Conservation (phyloP, 2,888 invertebrate species). For the Malthinus flaveolus region DNA sequence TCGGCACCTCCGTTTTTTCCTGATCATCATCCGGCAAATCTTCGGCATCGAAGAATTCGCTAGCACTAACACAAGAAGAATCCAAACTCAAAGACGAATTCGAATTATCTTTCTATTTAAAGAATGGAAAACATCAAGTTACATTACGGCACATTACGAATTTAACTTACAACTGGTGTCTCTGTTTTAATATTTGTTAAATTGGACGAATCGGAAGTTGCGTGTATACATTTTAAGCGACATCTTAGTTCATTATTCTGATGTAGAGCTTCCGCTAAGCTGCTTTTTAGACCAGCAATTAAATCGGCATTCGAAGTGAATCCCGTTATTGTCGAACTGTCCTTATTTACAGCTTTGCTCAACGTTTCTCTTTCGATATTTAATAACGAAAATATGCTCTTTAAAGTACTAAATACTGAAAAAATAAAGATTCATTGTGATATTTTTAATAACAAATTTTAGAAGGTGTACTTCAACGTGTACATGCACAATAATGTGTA, state of each 20-base stretch:
- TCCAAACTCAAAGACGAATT: constrained; percentile 70
- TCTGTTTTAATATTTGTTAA: constrained; percentile 60
- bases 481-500: no score
- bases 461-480: no score
- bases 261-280: constrained; percentile 68
- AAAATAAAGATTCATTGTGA: background rate
- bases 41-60: constrained; percentile 82
- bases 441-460: background rate
- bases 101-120: constrained; percentile 43
- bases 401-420: constrained; percentile 57
- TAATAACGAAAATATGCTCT: constrained; percentile 53
- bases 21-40: constrained; percentile 54
- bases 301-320: constrained; percentile 51
- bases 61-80: constrained; percentile 74
- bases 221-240: constrained; percentile 65
- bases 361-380: constrained; percentile 63
- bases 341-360: constrained; percentile 63
- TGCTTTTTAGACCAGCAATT: constrained; percentile 60
- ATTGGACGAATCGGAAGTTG: constrained; percentile 66
- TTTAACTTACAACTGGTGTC: constrained; percentile 9
- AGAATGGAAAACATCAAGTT: constrained; percentile 15
- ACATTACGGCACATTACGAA: background rate
- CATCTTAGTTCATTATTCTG: constrained; percentile 75
- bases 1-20: constrained; percentile 40
- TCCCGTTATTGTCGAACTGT: constrained; percentile 46